Percentiles rank a stretch among this genome's conserved stretches.
These are phyloP conservation scores for Albula glossodonta DNA, from an alignment of 2,113 vertebrate species.

Conservation along the genomic window DNA sequence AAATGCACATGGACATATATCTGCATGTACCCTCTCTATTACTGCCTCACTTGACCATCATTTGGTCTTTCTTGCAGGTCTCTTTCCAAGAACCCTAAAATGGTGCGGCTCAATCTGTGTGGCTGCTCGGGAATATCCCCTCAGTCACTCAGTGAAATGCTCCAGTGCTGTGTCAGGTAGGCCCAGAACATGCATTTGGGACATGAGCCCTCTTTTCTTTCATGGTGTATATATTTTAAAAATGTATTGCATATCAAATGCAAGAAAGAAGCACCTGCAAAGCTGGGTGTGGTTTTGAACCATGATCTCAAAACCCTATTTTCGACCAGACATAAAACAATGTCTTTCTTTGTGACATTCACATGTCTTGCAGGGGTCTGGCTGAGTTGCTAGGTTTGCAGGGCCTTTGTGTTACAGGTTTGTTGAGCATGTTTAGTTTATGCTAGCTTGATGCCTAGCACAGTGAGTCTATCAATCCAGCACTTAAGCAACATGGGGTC, in stretches of 20 bases:
- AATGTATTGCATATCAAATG: background rate
- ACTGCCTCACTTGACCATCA: background rate
- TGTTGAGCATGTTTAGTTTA: no score
- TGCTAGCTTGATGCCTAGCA: no score
- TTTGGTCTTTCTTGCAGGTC: conserved; percentile 58
- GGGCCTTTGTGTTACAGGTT: no score
- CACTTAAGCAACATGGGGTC: no score
- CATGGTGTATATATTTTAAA: background rate
- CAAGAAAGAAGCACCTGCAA: no score
- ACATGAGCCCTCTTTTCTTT: background rate
- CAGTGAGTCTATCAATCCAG: no score
- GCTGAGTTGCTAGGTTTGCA: no score
- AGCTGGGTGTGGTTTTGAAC: no score
- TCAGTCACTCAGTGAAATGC: conserved; percentile 68
- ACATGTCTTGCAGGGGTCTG: no score
- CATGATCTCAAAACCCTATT: no score
- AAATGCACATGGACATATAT: background rate
- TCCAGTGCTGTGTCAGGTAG: conserved; percentile 76
- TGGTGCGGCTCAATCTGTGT: conserved; percentile 82
- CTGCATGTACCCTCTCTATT: background rate
- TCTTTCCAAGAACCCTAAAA: conserved; percentile 72
- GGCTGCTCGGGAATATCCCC: conserved; percentile 84
- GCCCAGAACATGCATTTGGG: background rate
- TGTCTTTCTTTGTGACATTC: no score
- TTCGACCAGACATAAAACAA: no score